These are phyloP conservation scores for Esperia sulphurella DNA, from an alignment of 2,888 invertebrate genomes.

Conservation along the genomic window DNA sequence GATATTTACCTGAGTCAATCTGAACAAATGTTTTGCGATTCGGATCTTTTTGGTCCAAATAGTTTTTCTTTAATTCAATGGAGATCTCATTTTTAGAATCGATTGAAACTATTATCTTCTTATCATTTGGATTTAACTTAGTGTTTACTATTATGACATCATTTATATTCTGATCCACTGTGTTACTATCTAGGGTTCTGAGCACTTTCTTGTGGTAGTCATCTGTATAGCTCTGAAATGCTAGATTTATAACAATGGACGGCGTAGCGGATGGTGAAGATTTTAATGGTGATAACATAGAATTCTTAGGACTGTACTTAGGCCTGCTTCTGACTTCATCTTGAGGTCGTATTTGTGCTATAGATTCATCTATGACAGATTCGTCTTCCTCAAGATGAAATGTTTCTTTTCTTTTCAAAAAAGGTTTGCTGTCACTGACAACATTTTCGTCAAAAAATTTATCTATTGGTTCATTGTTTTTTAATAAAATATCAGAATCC, in stretches of 20 bases:
- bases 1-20: too few relatives aligned
- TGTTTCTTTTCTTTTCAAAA: too few relatives aligned
- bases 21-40: too few relatives aligned
- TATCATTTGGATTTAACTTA: slow-evolving; percentile 26
- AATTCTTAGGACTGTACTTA: neutral
- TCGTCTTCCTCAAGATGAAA: too few relatives aligned
- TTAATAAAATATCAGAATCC: too few relatives aligned
- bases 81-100: slow-evolving; percentile 38
- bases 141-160: slow-evolving; percentile 28
- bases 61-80: slow-evolving; percentile 27
- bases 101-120: slow-evolving; percentile 42
- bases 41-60: neutral
- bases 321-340: neutral
- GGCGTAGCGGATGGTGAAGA: neutral
- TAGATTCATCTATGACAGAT: too few relatives aligned
- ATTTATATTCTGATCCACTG: slow-evolving; percentile 22
- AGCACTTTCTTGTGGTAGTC: slow-evolving; percentile 39
- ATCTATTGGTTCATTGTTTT: too few relatives aligned
- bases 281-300: neutral
- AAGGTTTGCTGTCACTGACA: too few relatives aligned
- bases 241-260: slow-evolving; percentile 31
- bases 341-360: too few relatives aligned
- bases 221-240: slow-evolving; percentile 41
- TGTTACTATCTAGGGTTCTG: slow-evolving; percentile 31
- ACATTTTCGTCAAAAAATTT: too few relatives aligned